Base-by-base conservation (phyloP, 2,888 invertebrate genomes). In the Ormyrus rosae region DNA sequence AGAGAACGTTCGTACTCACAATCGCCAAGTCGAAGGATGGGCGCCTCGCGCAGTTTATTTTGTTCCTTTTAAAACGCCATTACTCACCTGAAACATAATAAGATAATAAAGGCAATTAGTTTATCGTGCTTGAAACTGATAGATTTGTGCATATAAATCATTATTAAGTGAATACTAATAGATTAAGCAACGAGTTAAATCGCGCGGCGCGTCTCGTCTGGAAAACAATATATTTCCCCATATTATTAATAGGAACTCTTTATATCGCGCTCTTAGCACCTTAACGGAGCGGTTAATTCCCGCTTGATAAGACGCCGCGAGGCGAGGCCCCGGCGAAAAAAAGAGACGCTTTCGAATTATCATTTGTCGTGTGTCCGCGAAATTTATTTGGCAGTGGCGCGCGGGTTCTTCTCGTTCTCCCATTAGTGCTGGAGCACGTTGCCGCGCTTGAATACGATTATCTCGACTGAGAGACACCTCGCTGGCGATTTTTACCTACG, bases 31-130 rank as follows among this genome's bases (percentile, higher is more conserved):
- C 19, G 55, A 61, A 63, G 58, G 56, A 68, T 73, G 67, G 51
- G 8, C 46, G 13, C 19, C 34, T 60, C 60, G 60, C 55, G 19
- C 13, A 13, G 68, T 76, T 64, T 79, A 73, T 73, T 75, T 81
- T 65, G 63, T 73, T 79, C 63, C 51, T 64, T 19, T 19, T 51
- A 63, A 80, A 77, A 51, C 48, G 51, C 72, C 61, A 82, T 82
- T 78, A 82, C 82, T 82, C 82, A 82, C 82, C 82, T 82, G 82
- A 81, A 82, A 82, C 80, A 81, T 72, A 80, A 81, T 75, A 81
- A 82, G 75, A 78, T 76, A 78, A 82, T 69, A 81, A 81, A 76
- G 34, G 74, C 70, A 80, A 82, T 82, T 82, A 77, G 80, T 80
- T 80, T 82, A 80, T 77, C 65, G 34, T 10, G 1, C 45, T 1